phyloP scores from a whole-genome alignment of 2,797 vertebrate genomes.

The Amazona finschi region DNA sequence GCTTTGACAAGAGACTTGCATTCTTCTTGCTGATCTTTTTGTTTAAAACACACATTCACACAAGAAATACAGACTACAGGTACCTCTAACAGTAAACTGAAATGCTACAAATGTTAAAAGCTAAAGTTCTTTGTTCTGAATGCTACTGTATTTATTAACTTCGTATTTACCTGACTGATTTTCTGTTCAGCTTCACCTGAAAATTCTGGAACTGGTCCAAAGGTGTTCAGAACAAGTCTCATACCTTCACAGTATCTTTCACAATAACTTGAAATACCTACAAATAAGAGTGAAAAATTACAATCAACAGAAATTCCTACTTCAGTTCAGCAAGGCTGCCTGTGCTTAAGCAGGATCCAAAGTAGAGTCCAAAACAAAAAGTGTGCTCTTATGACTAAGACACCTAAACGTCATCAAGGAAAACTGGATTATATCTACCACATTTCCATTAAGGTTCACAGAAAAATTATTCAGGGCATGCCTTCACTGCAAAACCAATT shows the following conservation, averaged over 20 bases:
- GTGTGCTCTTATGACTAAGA: neutral
- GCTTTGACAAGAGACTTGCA: neutral
- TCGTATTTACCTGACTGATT: constrained; percentile 77
- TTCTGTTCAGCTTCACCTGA: constrained; percentile 76
- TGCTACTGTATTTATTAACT: neutral
- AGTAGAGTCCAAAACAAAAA: neutral
- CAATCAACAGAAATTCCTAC: constrained; percentile 2
- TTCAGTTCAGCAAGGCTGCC: neutral
- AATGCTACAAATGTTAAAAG: neutral
- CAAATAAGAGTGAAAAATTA: constrained; percentile 16
- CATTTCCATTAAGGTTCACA: neutral
- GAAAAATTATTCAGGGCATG: neutral
- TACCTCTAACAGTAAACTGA: neutral
- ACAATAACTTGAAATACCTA: constrained; percentile 90
- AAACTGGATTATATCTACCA: neutral
- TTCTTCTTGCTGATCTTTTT: neutral
- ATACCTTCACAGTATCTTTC: constrained; percentile 87
- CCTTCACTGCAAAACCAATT: neutral
- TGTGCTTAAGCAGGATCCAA: neutral
- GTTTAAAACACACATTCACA: neutral
- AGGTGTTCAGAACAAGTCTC: constrained; percentile 81
- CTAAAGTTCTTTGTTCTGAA: neutral
- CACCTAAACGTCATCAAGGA: neutral
- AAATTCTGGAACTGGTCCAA: constrained; percentile 91
- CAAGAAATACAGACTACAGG: neutral